Conservation (phyloP, 37 sponge, comb jelly and placozoan genomes). For the Chondrosia reniformis region DNA sequence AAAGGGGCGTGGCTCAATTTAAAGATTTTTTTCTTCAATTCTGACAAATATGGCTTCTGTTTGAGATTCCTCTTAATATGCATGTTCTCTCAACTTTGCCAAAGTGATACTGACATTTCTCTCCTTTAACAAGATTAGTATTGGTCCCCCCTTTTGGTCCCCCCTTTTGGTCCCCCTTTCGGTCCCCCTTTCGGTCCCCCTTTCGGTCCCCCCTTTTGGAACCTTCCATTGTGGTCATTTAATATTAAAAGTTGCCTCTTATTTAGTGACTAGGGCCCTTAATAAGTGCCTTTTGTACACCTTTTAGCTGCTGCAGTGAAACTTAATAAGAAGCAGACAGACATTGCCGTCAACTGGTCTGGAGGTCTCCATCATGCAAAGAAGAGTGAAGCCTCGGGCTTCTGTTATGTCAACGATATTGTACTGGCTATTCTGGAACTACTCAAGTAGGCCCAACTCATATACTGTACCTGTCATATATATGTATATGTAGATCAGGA, state of each 20-base stretch:
- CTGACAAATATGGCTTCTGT: too few species aligned
- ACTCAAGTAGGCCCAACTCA: conserved; percentile 83
- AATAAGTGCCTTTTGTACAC: neutral
- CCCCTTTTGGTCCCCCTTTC: neutral
- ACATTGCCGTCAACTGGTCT: conserved; percentile 98
- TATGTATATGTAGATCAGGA: too few species aligned
- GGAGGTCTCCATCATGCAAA: conserved; percentile 99
- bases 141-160: neutral
- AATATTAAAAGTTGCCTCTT: neutral
- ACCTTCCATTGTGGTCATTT: too few species aligned
- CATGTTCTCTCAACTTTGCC: too few species aligned
- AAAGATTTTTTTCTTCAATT: too few species aligned
- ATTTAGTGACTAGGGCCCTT: neutral
- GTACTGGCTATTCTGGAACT: conserved; percentile 97
- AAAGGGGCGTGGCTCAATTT: too few species aligned
- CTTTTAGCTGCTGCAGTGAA: conserved; percentile 92
- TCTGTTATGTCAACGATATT: conserved; percentile 99
- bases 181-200: neutral
- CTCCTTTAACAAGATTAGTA: too few species aligned
- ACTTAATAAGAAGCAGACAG: conserved; percentile 96
- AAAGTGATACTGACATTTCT: too few species aligned
- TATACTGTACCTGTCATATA: neutral
- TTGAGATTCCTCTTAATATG: too few species aligned
- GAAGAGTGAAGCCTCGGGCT: conserved; percentile 98
- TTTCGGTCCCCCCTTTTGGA: neutral